A percentile compares a stretch with the other conserved stretches of the same genome.
These are phyloP conservation scores for Chymomyza procnemis DNA, from an alignment of 2,888 invertebrate genomes.

Conservation along the genomic window DNA sequence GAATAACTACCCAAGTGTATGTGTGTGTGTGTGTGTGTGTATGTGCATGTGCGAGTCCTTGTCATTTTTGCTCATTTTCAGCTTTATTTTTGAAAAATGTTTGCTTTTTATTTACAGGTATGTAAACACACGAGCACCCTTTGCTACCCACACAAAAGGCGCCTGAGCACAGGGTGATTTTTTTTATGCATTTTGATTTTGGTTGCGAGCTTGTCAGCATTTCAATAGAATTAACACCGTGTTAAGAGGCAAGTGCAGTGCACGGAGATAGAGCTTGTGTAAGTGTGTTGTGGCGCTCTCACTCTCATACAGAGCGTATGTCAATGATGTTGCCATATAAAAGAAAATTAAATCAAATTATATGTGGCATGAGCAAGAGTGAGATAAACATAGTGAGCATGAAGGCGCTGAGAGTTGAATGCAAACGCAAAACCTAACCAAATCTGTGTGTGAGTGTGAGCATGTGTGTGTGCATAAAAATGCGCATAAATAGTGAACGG, in stretches of 20 bases:
- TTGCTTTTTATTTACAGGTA: constrained; percentile 45
- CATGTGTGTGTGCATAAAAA: constrained; percentile 34
- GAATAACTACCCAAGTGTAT: constrained; percentile 52
- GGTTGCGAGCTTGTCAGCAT: constrained; percentile 69
- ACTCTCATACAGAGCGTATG: constrained; percentile 22
- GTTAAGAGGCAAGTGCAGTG: too few species aligned
- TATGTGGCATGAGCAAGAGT: constrained; percentile 44
- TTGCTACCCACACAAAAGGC: constrained; percentile 15
- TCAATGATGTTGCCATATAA: constrained; percentile 26
- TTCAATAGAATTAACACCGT: constrained; percentile 73
- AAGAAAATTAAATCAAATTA: constrained; percentile 69
- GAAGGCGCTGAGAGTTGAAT: constrained; percentile 16
- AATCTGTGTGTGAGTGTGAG: constrained; percentile 40
- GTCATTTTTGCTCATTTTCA: constrained; percentile 52
- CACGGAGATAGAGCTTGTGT: too few species aligned
- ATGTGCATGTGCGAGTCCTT: constrained; percentile 25
- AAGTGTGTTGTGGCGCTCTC: neutral
- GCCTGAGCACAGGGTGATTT: constrained; percentile 48
- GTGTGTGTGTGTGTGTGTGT: constrained; percentile 5
- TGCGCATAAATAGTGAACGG: constrained; percentile 65
- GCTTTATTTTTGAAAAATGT: constrained; percentile 31
- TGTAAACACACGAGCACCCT: constrained; percentile 49
- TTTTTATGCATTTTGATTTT: constrained; percentile 65
- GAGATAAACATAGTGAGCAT: neutral
- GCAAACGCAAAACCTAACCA: constrained; percentile 11